phyloP scores from a whole-genome alignment of 2,797 vertebrate species.

The Prunella strophiata region DNA sequence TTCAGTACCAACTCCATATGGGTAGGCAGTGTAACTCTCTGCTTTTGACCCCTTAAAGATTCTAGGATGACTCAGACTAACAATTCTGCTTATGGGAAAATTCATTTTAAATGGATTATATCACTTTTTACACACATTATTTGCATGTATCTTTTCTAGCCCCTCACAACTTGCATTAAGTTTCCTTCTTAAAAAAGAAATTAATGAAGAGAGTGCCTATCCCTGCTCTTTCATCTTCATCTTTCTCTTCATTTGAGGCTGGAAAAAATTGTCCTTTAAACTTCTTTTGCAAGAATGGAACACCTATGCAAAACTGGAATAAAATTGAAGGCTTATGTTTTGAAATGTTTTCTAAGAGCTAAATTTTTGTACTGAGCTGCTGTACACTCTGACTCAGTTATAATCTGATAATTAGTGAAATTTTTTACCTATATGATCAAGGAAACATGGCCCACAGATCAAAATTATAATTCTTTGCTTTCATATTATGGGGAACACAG shows the following conservation, averaged over 20 bases:
- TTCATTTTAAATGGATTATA: not conserved
- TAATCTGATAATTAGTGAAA: not conserved
- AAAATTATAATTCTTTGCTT: not conserved
- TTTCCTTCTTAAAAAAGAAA: not conserved
- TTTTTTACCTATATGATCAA: not conserved
- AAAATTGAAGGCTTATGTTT: not conserved
- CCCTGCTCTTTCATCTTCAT: not conserved
- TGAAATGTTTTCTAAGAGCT: not conserved
- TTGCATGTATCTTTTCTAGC: not conserved
- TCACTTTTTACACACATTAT: accelerated
- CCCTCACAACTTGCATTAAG: not conserved
- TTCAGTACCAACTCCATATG: not conserved
- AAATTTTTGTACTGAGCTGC: not conserved
- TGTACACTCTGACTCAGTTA: not conserved
- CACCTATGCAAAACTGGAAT: not conserved
- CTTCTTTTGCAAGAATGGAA: not conserved
- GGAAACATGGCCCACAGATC: not conserved
- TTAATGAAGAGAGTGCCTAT: not conserved
- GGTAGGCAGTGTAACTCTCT: not conserved
- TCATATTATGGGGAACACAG: not conserved
- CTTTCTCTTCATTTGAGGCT: not conserved
- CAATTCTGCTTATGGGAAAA: not conserved
- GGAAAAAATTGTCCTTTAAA: not conserved
- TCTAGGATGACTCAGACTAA: not conserved
- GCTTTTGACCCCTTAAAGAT: not conserved